Base-by-base conservation (phyloP, 37 sponge, comb jelly and placozoan genomes). In the Hexactinellida sp. region DNA sequence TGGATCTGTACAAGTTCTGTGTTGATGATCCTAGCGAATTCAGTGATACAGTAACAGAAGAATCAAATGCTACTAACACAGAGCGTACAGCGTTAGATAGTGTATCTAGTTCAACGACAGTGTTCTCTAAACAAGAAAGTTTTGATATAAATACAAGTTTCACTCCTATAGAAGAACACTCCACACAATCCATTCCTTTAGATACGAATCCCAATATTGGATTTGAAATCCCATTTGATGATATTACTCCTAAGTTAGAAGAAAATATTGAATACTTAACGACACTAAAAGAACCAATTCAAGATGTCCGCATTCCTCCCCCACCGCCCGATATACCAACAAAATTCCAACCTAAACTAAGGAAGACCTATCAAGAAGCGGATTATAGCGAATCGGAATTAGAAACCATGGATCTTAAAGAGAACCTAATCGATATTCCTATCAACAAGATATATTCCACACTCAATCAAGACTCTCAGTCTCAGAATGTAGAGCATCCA, bases 371-470 rank as follows among this genome's bases (percentile, higher is more conserved):
- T 7, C 3, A 7, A 21, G 30, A 63, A 32, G 3, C 76, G 13
- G 34, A 63, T 7, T 7, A 23, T 32, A 10, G 13, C 13, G 13
- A 7, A 7, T 32, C 25, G 5, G 76, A 63, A 21, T 23, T 25
- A 23, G 76, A 63, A 23, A 63, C 28, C 3, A 7, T 63, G 3
- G 76, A 63, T 28, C 13, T 63, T 3, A 63, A 63, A n/a, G 76
- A 63, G 76, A 63, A 63, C 30, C 34, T 63, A 63, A 63, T 63
- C 76, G 76, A 63, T 63, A 63, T 63, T n/a, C 76, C 76, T 3
- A 63, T 63, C 25, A 63, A 63, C 30, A 63, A 63, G 76, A 63
- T 63, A 63, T 63, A 25, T 23, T 63, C 76, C 3, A 63, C 76
- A 25, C 76, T 63, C 5, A 63, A 63, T 63, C 28, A 63, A 23